These are phyloP conservation scores for Cantharis flavilabris DNA, from an alignment of 2,888 invertebrate species.

Conservation along the genomic window DNA sequence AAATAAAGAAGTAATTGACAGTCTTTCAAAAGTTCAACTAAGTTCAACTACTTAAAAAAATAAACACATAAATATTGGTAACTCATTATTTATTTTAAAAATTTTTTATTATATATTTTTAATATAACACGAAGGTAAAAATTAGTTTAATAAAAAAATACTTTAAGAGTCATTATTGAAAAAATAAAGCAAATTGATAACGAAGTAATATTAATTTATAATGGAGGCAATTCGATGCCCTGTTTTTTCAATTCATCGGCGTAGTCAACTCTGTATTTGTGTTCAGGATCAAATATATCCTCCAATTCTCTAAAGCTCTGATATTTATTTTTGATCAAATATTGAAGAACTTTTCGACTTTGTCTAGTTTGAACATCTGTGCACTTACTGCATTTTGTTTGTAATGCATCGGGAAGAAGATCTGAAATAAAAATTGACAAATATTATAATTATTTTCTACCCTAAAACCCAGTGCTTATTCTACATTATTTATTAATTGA, in stretches of 20 bases:
- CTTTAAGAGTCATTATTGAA: neutral
- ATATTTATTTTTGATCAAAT: slow-evolving; percentile 68
- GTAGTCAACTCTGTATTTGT: slow-evolving; percentile 68
- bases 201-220: neutral
- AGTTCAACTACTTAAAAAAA: no score
- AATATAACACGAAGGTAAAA: neutral
- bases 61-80: neutral
- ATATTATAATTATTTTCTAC: neutral
- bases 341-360: slow-evolving; percentile 67
- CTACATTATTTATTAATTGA: no score
- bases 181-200: no score
- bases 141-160: no score
- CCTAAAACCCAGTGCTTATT: no score
- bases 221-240: slow-evolving; percentile 31
- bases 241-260: slow-evolving; percentile 59
- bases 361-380: slow-evolving; percentile 67
- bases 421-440: slow-evolving; percentile 10
- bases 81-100: neutral
- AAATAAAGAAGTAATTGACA: no score
- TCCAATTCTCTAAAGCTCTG: slow-evolving; percentile 68
- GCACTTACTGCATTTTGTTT: slow-evolving; percentile 70
- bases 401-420: slow-evolving; percentile 67
- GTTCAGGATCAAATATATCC: slow-evolving; percentile 71
- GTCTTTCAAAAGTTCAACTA: no score
- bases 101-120: neutral